A percentile compares a stretch with the other conserved stretches of the same genome.
Conservation (phyloP, 2,888 invertebrate genomes). For the Tetragonisca angustula region DNA sequence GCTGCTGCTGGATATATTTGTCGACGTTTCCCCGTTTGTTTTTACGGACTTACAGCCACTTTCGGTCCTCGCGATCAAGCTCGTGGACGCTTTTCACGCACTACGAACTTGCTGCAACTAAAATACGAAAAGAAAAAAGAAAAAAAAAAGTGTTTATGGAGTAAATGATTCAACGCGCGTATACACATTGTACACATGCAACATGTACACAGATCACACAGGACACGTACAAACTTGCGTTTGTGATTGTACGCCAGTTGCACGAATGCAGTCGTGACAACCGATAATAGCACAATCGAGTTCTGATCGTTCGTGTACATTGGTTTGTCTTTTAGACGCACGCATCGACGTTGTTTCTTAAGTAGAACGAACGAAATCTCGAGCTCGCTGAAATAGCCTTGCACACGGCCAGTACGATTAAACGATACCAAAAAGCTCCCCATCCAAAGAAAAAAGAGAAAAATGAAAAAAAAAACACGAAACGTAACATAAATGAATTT, state of each 20-base stretch:
- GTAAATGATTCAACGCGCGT: slow-evolving; percentile 3
- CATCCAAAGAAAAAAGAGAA: too few relatives aligned
- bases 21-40: slow-evolving; percentile 34
- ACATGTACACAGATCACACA: background rate
- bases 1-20: slow-evolving; percentile 37
- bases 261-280: slow-evolving; percentile 17
- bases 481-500: slow-evolving; percentile 4
- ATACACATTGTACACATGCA: background rate
- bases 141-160: slow-evolving; percentile 12
- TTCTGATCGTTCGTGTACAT: slow-evolving; percentile 30
- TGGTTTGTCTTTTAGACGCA: slow-evolving; percentile 31
- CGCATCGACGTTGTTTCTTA: slow-evolving; percentile 44
- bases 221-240: background rate
- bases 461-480: background rate
- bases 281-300: slow-evolving; percentile 18
- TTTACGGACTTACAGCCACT: slow-evolving; percentile 45
- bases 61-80: slow-evolving; percentile 10
- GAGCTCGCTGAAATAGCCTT: slow-evolving; percentile 21
- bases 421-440: background rate
- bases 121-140: background rate
- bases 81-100: slow-evolving; percentile 27
- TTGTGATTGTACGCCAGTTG: background rate
- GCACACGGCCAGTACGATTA: background rate
- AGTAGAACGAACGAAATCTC: slow-evolving; percentile 37
- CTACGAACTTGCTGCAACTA: slow-evolving; percentile 30